These are phyloP conservation scores for Aromia moschata DNA, from an alignment of 2,888 invertebrate genomes.

Conservation along the genomic window DNA sequence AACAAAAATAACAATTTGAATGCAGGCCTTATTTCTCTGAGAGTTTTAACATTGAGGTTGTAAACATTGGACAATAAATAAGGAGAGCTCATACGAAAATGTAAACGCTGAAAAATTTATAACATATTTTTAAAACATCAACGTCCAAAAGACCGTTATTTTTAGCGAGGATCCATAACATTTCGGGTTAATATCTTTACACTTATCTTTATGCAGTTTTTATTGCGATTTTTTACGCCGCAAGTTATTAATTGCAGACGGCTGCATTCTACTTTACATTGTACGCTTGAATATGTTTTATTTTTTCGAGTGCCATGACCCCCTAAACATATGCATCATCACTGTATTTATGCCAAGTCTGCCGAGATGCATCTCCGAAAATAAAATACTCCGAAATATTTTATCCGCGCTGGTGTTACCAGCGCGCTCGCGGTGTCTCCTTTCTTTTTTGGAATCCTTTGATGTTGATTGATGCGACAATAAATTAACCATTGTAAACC, in stretches of 20 bases:
- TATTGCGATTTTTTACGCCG: conserved; percentile 32
- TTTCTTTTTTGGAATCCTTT: background rate
- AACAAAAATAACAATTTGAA: too few relatives aligned
- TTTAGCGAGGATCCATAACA: conserved; percentile 28
- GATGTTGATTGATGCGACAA: background rate
- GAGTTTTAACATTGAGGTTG: too few relatives aligned
- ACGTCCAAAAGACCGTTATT: conserved; percentile 22
- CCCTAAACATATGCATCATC: conserved; percentile 32
- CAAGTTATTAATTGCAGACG: conserved; percentile 49
- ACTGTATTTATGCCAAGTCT: conserved; percentile 32
- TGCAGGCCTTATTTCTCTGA: too few relatives aligned
- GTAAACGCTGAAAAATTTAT: background rate
- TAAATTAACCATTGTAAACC: too few relatives aligned
- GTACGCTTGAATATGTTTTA: conserved; percentile 32
- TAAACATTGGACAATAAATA: too few relatives aligned
- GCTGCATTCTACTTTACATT: conserved; percentile 46
- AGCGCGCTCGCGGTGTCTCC: background rate
- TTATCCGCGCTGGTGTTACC: background rate
- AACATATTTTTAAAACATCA: background rate
- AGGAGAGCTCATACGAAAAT: too few relatives aligned
- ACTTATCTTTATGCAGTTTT: conserved; percentile 40
- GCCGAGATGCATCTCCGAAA: conserved; percentile 28
- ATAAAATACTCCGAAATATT: conserved; percentile 7
- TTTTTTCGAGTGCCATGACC: conserved; percentile 34
- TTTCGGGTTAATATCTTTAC: conserved; percentile 28